Evolutionary conservation across 2,113 vertebrate species (phyloP).

Genomic region (Antechinus flavipes): DNA sequence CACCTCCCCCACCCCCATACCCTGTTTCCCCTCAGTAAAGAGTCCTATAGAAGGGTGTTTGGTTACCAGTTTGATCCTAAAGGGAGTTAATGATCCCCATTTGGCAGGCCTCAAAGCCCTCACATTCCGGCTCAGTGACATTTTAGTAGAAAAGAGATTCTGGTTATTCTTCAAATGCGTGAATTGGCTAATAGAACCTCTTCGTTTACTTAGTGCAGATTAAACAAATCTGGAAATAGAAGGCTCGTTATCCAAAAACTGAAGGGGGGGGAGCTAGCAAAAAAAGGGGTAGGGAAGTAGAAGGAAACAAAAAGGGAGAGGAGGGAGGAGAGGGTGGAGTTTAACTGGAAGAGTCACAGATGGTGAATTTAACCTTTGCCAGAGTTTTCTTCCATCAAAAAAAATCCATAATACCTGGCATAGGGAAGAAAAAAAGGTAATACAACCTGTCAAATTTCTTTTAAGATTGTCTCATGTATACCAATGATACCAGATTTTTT

Average conservation of each 20-base stretch:
- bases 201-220: conserved; percentile 44
- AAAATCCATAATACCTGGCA: background rate
- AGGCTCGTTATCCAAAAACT: conserved; percentile 46
- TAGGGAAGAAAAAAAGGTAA: background rate
- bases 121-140: conserved; percentile 46
- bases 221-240: conserved; percentile 37
- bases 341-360: background rate
- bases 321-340: background rate
- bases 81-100: conserved; percentile 51
- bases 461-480: background rate
- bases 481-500: no score
- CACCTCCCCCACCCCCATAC: background rate
- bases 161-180: background rate
- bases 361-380: background rate
- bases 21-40: background rate
- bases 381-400: conserved; percentile 2
- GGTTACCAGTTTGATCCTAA: conserved; percentile 67
- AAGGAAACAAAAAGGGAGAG: background rate
- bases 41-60: conserved; percentile 44
- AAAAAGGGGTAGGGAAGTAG: background rate
- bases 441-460: background rate
- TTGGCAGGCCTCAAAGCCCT: conserved; percentile 48
- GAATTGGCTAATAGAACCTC: conserved; percentile 35
- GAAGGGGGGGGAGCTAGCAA: background rate
- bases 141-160: conserved; percentile 58